These are phyloP conservation scores for Molanna angustata DNA, from an alignment of 2,888 invertebrate genomes.

Conservation along the genomic window DNA sequence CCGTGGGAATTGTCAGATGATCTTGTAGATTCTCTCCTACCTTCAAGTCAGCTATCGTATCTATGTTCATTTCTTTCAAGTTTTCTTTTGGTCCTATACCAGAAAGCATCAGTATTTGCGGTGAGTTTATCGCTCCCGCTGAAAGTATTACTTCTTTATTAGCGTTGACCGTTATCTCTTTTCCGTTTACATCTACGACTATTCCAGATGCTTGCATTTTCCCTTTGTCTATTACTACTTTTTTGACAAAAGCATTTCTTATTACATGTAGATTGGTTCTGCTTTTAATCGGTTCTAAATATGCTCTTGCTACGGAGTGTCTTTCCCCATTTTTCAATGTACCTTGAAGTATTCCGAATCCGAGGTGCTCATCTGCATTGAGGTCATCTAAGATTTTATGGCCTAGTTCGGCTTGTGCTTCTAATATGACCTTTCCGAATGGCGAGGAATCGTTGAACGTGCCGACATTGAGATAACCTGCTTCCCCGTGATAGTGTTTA, in stretches of 20 bases:
- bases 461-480: constrained; percentile 47
- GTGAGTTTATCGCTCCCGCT: constrained; percentile 50
- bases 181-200: constrained; percentile 42
- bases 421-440: constrained; percentile 40
- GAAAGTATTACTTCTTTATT: constrained; percentile 52
- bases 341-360: constrained; percentile 49
- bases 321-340: constrained; percentile 50
- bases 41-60: constrained; percentile 40
- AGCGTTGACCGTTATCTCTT: constrained; percentile 40
- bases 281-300: constrained; percentile 42
- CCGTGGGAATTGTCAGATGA: too few species aligned
- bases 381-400: constrained; percentile 42
- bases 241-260: constrained; percentile 51
- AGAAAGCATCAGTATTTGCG: constrained; percentile 52
- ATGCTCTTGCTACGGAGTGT: constrained; percentile 55
- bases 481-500: constrained; percentile 41
- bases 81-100: constrained; percentile 50
- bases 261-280: constrained; percentile 42
- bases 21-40: constrained; percentile 55
- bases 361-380: constrained; percentile 46
- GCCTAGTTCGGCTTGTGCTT: constrained; percentile 47
- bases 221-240: constrained; percentile 48
- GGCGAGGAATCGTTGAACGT: constrained; percentile 36
- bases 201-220: constrained; percentile 46
- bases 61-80: constrained; percentile 36